phyloP scores from a whole-genome alignment of 2,888 invertebrate genomes.

The Phania funesta region DNA sequence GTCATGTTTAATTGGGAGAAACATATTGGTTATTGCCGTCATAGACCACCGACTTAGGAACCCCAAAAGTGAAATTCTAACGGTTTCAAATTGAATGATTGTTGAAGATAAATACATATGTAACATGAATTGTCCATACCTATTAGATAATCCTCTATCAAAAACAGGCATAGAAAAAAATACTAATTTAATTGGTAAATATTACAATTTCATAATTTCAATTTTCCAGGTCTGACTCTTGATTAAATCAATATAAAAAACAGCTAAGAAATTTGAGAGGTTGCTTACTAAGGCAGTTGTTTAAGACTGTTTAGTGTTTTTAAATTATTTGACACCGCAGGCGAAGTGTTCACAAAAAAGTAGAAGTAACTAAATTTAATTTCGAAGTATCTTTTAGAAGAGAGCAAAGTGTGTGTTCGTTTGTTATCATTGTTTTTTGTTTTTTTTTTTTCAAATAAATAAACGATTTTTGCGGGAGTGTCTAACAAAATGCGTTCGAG shows the following conservation, averaged over 20 bases:
- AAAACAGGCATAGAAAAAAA: too few relatives aligned
- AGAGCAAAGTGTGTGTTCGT: background rate
- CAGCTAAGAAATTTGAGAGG: slow-evolving; percentile 9
- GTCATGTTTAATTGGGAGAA: too few relatives aligned
- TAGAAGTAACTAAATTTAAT: background rate
- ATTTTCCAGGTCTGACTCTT: too few relatives aligned
- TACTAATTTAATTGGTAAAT: too few relatives aligned
- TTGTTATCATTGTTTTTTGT: background rate
- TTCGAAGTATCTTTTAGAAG: background rate
- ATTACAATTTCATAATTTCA: too few relatives aligned
- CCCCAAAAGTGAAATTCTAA: too few relatives aligned
- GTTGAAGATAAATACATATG: too few relatives aligned
- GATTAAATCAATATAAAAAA: slow-evolving; percentile 5
- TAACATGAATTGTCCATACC: too few relatives aligned
- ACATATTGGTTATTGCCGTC: too few relatives aligned
- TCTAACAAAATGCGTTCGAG: slow-evolving; percentile 12
- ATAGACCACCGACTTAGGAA: too few relatives aligned
- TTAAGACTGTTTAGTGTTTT: slow-evolving; percentile 57
- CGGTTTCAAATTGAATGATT: too few relatives aligned
- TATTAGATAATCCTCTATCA: too few relatives aligned
- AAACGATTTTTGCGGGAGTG: slow-evolving; percentile 49
- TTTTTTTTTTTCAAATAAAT: slow-evolving; percentile 14
- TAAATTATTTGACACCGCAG: slow-evolving; percentile 38
- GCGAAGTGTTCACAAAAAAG: background rate
- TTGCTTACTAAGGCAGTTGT: slow-evolving; percentile 2